Evolutionary conservation across 53 echinoderm and acorn worm genomes (phyloP), one percentile per base, ranked within the genome.

Genomic region (Luidia sarsii): DNA sequence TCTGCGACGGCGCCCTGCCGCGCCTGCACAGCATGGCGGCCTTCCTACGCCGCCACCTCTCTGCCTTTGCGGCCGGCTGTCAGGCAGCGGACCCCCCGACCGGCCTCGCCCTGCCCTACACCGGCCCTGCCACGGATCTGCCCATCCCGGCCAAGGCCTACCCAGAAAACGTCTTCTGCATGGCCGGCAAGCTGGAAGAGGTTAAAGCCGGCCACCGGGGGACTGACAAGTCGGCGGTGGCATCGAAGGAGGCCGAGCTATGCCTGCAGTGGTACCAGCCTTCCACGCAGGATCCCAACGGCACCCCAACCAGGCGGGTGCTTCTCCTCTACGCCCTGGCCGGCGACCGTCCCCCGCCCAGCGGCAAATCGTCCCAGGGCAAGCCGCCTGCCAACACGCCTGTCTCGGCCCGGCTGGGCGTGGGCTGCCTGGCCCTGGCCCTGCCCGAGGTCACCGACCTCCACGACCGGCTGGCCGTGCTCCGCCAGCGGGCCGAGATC

Each of bases 181-280:
- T 48, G 21, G 48, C 55, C 23, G 10, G 56, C 62, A 64, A 79
- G 34, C 3, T 51, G 2, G 77, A 77, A 7, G n/a, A 59, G 25
- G 41, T 60, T 28, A 59, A 71, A 57, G 49, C 61, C 8, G 61
- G 35, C 39, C 19, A 65, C 31, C 81, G 86, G 35, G 59, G 37
- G 21, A 52, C 55, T 21, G 83, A 90, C n/a, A 92, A 93, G 71
- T 57, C 57, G 28, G 67, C 71, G 20, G 33, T 65, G 1, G 28
- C 69, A 4, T 66, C 80, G 14, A 55, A 45, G 2, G 93, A 93
- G 55, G 86, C 63, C 43, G 93, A 97, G 77, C 82, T 93, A 3
- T 97, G 86, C 37, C 37, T 97, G n/a, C 97, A 97, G 71, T 97
- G 97, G 97, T 97, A 97, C 55, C 94, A 94, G 67, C 90, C 90